Evolutionary conservation across 2,797 vertebrate genomes (phyloP).

Genomic region (Spatula clypeata): DNA sequence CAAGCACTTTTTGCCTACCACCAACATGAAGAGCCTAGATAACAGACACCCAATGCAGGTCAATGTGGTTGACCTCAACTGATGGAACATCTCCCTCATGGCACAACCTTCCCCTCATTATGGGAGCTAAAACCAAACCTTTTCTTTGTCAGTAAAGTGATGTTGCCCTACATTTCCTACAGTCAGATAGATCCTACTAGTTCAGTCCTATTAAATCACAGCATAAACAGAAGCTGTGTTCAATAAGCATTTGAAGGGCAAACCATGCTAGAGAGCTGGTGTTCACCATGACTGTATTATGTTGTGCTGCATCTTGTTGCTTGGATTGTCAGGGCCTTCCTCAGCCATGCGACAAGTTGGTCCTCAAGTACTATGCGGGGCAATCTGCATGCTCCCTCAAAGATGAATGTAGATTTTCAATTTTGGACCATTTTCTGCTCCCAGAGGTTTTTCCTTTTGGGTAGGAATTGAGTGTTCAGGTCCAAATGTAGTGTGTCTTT

Average conservation of each 20-base stretch:
- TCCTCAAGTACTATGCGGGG: background rate
- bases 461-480: background rate
- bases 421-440: background rate
- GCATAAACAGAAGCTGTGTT: background rate
- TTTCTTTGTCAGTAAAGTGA: background rate
- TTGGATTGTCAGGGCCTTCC: background rate
- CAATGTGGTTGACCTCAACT: background rate
- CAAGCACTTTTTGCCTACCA: background rate
- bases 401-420: background rate
- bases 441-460: background rate
- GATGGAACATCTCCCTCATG: background rate
- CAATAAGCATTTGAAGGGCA: background rate
- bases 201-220: background rate
- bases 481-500: background rate
- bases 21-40: background rate
- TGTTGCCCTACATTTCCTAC: background rate
- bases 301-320: background rate
- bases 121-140: slow-evolving; percentile 10
- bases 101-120: background rate
- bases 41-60: background rate
- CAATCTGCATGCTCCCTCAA: background rate
- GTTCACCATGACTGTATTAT: background rate
- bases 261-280: background rate
- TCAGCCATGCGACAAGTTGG: background rate
- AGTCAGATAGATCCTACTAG: background rate